Conservation (phyloP, 2,797 vertebrate species). For the Tarsius wallacei region DNA sequence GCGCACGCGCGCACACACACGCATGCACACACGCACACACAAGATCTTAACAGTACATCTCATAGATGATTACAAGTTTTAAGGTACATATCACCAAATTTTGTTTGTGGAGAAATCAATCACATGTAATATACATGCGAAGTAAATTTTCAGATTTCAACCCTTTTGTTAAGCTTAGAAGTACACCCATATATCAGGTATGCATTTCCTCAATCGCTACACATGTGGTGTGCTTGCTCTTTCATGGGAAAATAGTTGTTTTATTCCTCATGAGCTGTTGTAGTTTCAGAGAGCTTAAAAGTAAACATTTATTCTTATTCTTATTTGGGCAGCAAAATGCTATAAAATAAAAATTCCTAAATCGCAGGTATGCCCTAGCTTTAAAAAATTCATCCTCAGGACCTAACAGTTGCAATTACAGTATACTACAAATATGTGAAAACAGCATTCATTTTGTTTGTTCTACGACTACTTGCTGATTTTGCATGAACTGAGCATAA, state of each 20-base stretch:
- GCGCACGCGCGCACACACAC: too few species aligned
- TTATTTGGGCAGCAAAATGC: background rate
- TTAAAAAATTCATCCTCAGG: background rate
- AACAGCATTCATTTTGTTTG: background rate
- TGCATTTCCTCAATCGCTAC: background rate
- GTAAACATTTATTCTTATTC: background rate
- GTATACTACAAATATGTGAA: background rate
- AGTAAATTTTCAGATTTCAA: background rate
- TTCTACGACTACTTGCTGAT: background rate
- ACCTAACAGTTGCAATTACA: background rate
- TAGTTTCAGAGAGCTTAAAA: conserved; percentile 1
- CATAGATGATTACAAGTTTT: background rate
- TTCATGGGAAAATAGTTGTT: background rate
- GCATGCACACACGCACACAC: background rate
- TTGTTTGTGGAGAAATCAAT: background rate
- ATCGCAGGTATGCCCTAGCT: background rate
- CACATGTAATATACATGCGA: background rate
- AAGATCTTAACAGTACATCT: background rate
- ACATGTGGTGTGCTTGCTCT: background rate
- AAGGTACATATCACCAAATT: background rate
- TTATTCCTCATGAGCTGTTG: background rate
- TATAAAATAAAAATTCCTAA: conserved; percentile 8
- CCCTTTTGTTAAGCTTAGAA: background rate
- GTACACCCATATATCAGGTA: background rate
- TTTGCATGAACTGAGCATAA: conserved; percentile 8